Percentiles rank a stretch among this genome's conserved stretches.
Evolutionary conservation across 2,888 invertebrate species (phyloP).

Genomic region (Erpobdella octoculata): DNA sequence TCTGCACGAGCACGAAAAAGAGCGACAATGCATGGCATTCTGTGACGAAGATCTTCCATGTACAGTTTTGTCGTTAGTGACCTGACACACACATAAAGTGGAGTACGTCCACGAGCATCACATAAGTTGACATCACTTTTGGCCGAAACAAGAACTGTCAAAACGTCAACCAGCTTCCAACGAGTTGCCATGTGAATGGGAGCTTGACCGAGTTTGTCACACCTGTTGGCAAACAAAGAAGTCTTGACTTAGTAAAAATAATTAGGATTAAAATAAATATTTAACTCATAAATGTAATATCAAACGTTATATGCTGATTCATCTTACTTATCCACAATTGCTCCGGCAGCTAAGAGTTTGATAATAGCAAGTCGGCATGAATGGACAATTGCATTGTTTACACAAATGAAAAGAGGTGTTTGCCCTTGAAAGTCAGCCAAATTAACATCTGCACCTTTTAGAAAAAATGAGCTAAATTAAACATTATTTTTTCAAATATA

Average conservation of each 20-base stretch:
- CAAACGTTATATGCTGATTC: not conserved
- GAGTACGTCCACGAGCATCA: constrained; percentile 48
- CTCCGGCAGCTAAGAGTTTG: constrained; percentile 46
- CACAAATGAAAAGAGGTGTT: constrained; percentile 53
- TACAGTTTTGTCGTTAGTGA: constrained; percentile 50
- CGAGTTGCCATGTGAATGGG: constrained; percentile 51
- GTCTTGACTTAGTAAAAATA: not conserved
- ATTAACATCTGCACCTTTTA: constrained; percentile 51
- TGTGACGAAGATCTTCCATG: constrained; percentile 49
- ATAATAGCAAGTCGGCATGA: constrained; percentile 44
- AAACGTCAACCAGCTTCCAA: constrained; percentile 49
- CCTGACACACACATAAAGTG: constrained; percentile 49
- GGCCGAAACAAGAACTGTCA: constrained; percentile 44
- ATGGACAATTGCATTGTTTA: constrained; percentile 52
- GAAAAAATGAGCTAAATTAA: too few species aligned
- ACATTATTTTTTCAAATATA: too few species aligned
- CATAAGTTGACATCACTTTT: constrained; percentile 45
- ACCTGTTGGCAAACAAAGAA: constrained; percentile 39
- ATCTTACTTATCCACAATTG: constrained; percentile 46
- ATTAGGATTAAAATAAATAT: not conserved
- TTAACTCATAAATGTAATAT: not conserved
- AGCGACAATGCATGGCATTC: constrained; percentile 47
- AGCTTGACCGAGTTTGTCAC: constrained; percentile 47
- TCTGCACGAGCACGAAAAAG: constrained; percentile 50
- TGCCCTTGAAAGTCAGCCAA: constrained; percentile 49